phyloP scores from a whole-genome alignment of 2,113 vertebrate genomes.

The Probosciger aterrimus region DNA sequence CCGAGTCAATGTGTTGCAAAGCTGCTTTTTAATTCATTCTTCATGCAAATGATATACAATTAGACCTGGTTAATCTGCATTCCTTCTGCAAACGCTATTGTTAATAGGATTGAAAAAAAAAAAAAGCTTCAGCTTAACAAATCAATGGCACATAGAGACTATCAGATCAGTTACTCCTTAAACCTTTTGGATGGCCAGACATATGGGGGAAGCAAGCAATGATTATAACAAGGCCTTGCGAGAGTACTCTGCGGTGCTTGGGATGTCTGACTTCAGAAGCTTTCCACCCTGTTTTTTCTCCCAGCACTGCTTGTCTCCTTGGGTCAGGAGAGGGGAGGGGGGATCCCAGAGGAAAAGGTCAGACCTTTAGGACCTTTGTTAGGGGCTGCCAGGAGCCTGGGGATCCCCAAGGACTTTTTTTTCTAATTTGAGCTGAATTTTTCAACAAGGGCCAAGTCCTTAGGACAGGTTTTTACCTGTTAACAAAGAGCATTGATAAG shows the following conservation, averaged over 20 bases:
- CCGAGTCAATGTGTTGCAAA: slow-evolving; percentile 66
- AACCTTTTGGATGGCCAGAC: slow-evolving; percentile 55
- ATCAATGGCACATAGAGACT: slow-evolving; percentile 57
- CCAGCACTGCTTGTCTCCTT: background rate
- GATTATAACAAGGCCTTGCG: slow-evolving; percentile 42
- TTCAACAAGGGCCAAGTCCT: background rate
- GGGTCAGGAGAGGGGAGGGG: background rate
- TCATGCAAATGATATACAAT: slow-evolving; percentile 73
- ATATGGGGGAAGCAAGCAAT: slow-evolving; percentile 51
- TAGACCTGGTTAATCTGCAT: slow-evolving; percentile 70
- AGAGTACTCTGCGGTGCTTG: background rate
- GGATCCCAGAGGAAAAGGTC: background rate
- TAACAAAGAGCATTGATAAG: background rate
- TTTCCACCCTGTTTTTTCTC: background rate
- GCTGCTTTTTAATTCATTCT: slow-evolving; percentile 70
- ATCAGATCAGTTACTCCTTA: slow-evolving; percentile 70
- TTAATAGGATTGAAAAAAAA: slow-evolving; percentile 62
- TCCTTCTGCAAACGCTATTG: slow-evolving; percentile 64
- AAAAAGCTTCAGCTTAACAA: slow-evolving; percentile 52
- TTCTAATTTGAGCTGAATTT: background rate
- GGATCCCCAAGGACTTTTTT: background rate
- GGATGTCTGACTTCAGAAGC: slow-evolving; percentile 46
- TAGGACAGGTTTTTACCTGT: background rate
- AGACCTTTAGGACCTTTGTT: background rate
- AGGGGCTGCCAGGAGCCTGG: background rate